Base-by-base conservation (phyloP, 2,888 invertebrate genomes). In the Drosophila quasianomalipes region DNA sequence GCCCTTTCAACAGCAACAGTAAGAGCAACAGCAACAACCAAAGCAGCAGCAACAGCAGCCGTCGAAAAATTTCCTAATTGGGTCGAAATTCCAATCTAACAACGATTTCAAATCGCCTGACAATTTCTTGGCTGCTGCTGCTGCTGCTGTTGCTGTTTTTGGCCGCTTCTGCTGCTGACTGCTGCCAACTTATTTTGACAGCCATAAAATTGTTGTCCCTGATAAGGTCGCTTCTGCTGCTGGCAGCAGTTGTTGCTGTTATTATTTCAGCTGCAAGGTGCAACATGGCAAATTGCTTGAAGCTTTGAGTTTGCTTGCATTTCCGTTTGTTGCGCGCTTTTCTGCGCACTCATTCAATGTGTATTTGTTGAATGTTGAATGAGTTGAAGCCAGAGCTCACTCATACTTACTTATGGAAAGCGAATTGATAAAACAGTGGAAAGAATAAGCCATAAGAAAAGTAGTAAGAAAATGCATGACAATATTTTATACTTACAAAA, bases 81-180 rank as follows among this genome's bases (percentile, higher is more conserved):
- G 91, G 91, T 90, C 89, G 88, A 92, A 91, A 91, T 91, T 91
- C 91, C 91, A 91, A 83, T 91, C 91, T 92, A 91, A 91, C 91
- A 91, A 80, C 86, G 86, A 89, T 81, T 87, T 80, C 57, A 74
- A 76, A 80, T 82, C 75, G 70, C 74, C 69, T 74, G 74, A 75
- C 73, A 72, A 75, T 76, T 78, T 76, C 70, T 65, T 70, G 51
- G 75, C 74, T 74, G 79, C 82, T 61, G 68, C 74, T 65, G 39
- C 70, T 75, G 79, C 82, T 61, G 67, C 74, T 67, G 39, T 28
- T 51, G 39, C 12, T 65, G 47, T 10, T 54, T 57, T 37, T 53
- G 44, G 47, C 47, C 14, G 22, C 47, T 14, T 22, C 3, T 60
- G 60, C 16, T 52, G 57, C 26, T 60, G 63, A 35, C 66, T 69